Conservation (phyloP, 2,888 invertebrate genomes). For the Amphipyra tragopoginis region DNA sequence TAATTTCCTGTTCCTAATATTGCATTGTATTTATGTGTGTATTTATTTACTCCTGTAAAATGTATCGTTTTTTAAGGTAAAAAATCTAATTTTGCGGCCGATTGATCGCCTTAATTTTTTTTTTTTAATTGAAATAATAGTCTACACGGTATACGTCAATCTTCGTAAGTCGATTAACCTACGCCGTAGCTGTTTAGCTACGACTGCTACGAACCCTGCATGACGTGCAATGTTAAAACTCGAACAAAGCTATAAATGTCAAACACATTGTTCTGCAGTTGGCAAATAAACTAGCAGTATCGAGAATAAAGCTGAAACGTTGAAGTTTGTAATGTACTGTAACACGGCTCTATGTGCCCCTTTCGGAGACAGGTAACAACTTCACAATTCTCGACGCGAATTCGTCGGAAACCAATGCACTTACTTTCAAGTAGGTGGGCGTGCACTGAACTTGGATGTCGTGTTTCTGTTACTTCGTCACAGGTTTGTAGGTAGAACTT, state of each 20-base stretch:
- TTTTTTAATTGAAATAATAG: no score
- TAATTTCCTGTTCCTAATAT: no score
- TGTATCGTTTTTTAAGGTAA: no score
- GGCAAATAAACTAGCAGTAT: slow-evolving; percentile 24
- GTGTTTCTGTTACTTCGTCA: slow-evolving; percentile 22
- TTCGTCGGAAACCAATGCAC: slow-evolving; percentile 41
- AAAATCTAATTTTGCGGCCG: no score
- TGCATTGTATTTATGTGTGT: no score
- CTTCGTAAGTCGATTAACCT: not conserved
- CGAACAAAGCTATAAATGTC: slow-evolving; percentile 4
- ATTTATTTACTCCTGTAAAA: no score
- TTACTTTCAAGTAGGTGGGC: slow-evolving; percentile 28
- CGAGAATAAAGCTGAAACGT: slow-evolving; percentile 15
- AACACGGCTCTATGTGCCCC: slow-evolving; percentile 21
- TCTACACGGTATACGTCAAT: not conserved
- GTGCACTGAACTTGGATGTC: slow-evolving; percentile 28
- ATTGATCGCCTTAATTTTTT: no score
- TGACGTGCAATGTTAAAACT: not conserved
- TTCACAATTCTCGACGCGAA: slow-evolving; percentile 47
- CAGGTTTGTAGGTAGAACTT: slow-evolving; percentile 28
- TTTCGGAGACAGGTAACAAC: slow-evolving; percentile 45
- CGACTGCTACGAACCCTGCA: not conserved
- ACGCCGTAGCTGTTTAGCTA: slow-evolving; percentile 28
- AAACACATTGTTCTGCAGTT: slow-evolving; percentile 10
- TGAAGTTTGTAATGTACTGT: slow-evolving; percentile 35